Evolutionary conservation across 1,140 invertebrate species (phyloP), one percentile per base, ranked within the genome.

Genomic region (Pollicipes pollicipes): DNA sequence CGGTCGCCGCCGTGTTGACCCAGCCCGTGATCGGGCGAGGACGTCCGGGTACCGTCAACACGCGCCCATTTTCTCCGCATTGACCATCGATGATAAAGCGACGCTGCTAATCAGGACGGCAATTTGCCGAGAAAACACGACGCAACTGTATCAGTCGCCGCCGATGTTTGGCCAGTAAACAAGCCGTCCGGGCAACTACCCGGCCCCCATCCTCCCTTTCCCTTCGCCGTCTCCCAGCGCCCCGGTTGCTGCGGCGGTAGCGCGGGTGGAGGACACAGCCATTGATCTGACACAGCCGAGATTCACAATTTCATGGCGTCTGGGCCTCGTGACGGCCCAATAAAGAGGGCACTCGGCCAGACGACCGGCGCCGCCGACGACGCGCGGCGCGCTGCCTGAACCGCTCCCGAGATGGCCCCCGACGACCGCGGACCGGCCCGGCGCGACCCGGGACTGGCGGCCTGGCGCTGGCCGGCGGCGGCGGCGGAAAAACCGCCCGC

Each of bases 271-370:
- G n/a, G n/a, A n/a, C n/a, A n/a, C n/a, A n/a, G n/a, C 21, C 45
- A 58, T 58, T 58, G 45, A 58, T 58, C 45, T 10, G 32, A 16
- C 21, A 10, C 45, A 21, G 13, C 45, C 17, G 45, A 58, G 45
- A 58, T 58, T 58, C 45, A 58, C 45, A 58, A 58, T 58, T 58
- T 58, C 45, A 58, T 58, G 45, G 45, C 45, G 45, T 58, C 45
- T 58, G 45, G 45, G 13, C 45, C 13, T 10, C 10, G 2, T 10
- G 45, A 58, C 45, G 13, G 45, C n/a, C 45, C 45, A 58, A 58
- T 58, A 58, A 58, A 58, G 45, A 10, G 45, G 13, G 6, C 17
- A 3, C 45, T 24, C 45, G 13, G 13, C 6, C 45, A 21, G 45
- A 10, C 21, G 6, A 21, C 45, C 45, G 45, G n/a, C n/a, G n/a